Conservation (phyloP, 2,888 invertebrate species). For the Herminia tarsipennalis region DNA sequence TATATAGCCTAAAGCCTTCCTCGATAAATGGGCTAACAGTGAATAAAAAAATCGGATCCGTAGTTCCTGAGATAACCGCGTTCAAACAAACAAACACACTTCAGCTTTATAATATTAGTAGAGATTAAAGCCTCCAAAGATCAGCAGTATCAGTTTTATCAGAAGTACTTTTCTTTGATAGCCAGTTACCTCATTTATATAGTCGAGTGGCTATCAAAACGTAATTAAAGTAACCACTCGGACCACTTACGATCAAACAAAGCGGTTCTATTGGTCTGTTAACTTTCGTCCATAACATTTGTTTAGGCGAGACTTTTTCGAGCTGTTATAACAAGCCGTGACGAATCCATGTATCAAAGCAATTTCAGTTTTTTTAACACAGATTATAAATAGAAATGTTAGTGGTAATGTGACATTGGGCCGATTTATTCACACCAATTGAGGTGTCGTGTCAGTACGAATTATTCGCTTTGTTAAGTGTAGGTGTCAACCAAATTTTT, state of each 20-base stretch:
- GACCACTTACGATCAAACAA: slow-evolving; percentile 51
- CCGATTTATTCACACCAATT: slow-evolving; percentile 4
- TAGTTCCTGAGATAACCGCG: too few species aligned
- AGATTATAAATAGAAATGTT: slow-evolving; percentile 20
- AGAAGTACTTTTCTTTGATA: slow-evolving; percentile 35
- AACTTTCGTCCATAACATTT: slow-evolving; percentile 37
- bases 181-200: slow-evolving; percentile 44
- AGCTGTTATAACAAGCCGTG: slow-evolving; percentile 37
- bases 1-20: too few species aligned
- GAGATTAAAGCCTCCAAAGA: too few species aligned
- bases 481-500: too few species aligned
- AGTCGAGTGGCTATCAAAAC: slow-evolving; percentile 50
- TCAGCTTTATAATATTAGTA: too few species aligned
- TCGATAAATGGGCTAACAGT: too few species aligned
- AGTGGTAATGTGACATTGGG: slow-evolving; percentile 18
- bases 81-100: too few species aligned
- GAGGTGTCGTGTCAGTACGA: not conserved
- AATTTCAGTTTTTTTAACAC: slow-evolving; percentile 37
- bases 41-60: too few species aligned
- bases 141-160: slow-evolving; percentile 26
- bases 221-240: slow-evolving; percentile 63
- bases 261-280: slow-evolving; percentile 44
- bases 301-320: slow-evolving; percentile 40
- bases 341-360: slow-evolving; percentile 39
- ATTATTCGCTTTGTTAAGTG: slow-evolving; percentile 1